Percentiles rank a stretch among this genome's conserved stretches.
These are phyloP conservation scores for Peromyscus melanophrys DNA, from an alignment of 2,797 vertebrate species.

Conservation along the genomic window DNA sequence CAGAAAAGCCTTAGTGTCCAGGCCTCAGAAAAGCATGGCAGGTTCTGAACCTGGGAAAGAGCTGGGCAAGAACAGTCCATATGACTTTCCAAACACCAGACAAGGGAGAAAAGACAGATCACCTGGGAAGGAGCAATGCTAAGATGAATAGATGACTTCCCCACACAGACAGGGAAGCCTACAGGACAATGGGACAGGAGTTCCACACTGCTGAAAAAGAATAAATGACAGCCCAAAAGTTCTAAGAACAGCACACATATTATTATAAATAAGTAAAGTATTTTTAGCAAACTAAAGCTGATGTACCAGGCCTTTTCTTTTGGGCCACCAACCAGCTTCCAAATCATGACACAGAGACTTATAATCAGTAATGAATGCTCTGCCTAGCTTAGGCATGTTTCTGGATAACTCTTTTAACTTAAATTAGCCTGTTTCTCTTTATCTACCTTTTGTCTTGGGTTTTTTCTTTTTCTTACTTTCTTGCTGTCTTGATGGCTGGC, in stretches of 20 bases:
- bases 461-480: neutral
- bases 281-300: constrained; percentile 9
- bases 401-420: neutral
- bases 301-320: neutral
- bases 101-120: neutral
- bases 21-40: neutral
- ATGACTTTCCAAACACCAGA: neutral
- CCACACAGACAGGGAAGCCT: neutral
- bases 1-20: neutral
- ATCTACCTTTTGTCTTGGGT: neutral
- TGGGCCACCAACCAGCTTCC: neutral
- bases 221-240: neutral
- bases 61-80: neutral
- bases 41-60: neutral
- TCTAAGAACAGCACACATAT: neutral
- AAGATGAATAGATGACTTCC: neutral
- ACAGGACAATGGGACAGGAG: neutral
- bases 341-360: neutral
- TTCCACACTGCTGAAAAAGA: neutral
- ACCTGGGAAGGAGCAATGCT: neutral
- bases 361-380: neutral
- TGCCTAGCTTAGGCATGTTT: neutral
- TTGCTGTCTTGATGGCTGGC: neutral
- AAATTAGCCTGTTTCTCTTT: neutral
- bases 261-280: neutral